A percentile compares a stretch with the other conserved stretches of the same genome.
These are phyloP conservation scores for Nettapus auritus DNA, from an alignment of 2,113 vertebrate genomes.

Conservation along the genomic window DNA sequence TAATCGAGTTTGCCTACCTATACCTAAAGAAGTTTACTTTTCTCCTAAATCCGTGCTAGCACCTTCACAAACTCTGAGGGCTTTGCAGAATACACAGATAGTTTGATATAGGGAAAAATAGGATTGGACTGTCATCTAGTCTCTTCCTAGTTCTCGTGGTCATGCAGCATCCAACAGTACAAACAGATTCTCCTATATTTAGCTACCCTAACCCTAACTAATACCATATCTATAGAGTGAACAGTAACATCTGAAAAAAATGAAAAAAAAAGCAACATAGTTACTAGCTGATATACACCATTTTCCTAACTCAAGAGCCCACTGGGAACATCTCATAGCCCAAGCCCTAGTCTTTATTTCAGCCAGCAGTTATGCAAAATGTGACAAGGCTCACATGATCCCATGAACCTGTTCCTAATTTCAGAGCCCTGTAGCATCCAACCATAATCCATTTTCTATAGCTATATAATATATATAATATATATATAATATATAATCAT, in stretches of 20 bases:
- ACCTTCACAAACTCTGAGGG: not conserved
- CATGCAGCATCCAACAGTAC: not conserved
- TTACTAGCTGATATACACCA: not conserved
- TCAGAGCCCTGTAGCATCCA: not conserved
- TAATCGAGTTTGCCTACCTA: not conserved
- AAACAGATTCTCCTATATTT: not conserved
- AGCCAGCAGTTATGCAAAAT: not conserved
- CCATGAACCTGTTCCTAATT: not conserved
- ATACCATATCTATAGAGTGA: not conserved
- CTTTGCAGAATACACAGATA: not conserved
- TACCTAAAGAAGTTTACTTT: not conserved
- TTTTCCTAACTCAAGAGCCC: not conserved
- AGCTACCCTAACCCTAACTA: not conserved
- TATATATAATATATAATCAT: too few relatives aligned
- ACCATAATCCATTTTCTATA: too few relatives aligned
- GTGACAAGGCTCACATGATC: not conserved
- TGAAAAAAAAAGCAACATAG: not conserved
- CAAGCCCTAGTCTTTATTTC: not conserved
- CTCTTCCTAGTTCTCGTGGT: fast-evolving
- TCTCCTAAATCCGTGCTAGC: not conserved
- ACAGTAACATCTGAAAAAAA: not conserved
- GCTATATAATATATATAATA: too few relatives aligned
- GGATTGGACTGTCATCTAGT: not conserved
- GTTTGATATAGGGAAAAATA: not conserved
- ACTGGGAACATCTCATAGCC: too few relatives aligned